These are phyloP conservation scores for Mycteria americana DNA, from an alignment of 2,797 vertebrate species.

Conservation along the genomic window DNA sequence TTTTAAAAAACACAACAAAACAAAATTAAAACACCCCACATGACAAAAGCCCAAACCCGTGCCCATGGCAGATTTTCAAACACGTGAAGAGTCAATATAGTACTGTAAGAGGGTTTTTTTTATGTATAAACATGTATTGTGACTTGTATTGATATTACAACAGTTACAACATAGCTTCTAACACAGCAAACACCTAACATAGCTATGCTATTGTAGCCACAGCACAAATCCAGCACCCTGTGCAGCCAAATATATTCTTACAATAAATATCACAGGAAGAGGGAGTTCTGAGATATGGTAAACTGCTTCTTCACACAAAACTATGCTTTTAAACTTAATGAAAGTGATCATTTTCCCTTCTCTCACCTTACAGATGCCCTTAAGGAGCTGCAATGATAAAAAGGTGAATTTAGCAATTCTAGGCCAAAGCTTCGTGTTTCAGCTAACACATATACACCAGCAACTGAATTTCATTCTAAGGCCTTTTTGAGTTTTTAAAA, in stretches of 20 bases:
- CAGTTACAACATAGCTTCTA: not conserved
- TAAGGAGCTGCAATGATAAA: not conserved
- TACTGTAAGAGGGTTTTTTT: not conserved
- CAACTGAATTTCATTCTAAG: not conserved
- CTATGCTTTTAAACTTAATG: not conserved
- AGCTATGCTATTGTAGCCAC: fast-evolving
- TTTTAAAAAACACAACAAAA: not conserved
- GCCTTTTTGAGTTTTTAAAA: not conserved
- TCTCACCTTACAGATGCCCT: not conserved
- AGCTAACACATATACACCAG: not conserved
- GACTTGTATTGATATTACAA: not conserved
- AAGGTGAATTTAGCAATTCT: not conserved
- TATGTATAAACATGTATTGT: not conserved
- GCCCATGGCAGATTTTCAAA: not conserved
- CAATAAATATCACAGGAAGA: not conserved
- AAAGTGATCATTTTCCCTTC: not conserved
- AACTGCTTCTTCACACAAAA: not conserved
- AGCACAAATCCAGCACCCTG: not conserved
- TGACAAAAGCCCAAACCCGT: not conserved
- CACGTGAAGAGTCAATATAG: not conserved
- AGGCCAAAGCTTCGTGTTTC: not conserved
- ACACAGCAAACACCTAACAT: not conserved
- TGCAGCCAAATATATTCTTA: not conserved
- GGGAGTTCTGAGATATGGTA: not conserved
- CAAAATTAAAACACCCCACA: not conserved